phyloP scores from a whole-genome alignment of 1,140 invertebrate species.

The Dreissena rostriformis region DNA sequence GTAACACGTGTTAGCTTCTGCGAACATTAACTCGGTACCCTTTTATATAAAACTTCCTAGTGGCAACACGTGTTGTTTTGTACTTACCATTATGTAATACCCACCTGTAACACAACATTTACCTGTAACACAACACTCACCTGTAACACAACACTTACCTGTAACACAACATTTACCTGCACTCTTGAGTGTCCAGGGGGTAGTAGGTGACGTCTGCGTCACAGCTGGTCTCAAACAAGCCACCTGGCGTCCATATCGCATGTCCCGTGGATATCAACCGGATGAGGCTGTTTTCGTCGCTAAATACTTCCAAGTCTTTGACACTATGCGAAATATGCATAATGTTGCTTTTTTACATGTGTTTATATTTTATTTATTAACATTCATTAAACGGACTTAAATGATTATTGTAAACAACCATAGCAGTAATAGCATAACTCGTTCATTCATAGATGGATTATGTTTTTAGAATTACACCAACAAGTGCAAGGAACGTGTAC shows the following conservation, averaged over 20 bases:
- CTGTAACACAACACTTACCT: constrained; percentile 54
- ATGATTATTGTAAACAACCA: neutral
- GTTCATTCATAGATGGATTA: too few relatives aligned
- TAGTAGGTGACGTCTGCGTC: constrained; percentile 50
- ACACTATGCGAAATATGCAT: constrained; percentile 11
- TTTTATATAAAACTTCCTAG: too few relatives aligned
- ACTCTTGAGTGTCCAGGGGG: constrained; percentile 59
- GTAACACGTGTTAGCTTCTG: too few relatives aligned
- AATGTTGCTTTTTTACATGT: neutral
- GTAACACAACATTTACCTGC: constrained; percentile 33
- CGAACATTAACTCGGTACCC: too few relatives aligned
- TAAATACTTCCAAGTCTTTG: constrained; percentile 12
- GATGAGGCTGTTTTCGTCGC: constrained; percentile 52
- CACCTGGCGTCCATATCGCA: constrained; percentile 58
- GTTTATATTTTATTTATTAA: neutral
- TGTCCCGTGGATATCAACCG: constrained; percentile 43
- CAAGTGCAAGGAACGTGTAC: too few relatives aligned
- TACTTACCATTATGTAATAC: neutral
- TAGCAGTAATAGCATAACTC: too few relatives aligned
- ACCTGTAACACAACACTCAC: neutral
- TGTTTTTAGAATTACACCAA: too few relatives aligned
- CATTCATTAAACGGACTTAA: neutral
- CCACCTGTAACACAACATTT: constrained; percentile 55
- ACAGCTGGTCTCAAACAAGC: constrained; percentile 57
- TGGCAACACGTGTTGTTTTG: too few relatives aligned